Conservation (phyloP, 2,888 invertebrate species). For the Plagodis pulveraria region DNA sequence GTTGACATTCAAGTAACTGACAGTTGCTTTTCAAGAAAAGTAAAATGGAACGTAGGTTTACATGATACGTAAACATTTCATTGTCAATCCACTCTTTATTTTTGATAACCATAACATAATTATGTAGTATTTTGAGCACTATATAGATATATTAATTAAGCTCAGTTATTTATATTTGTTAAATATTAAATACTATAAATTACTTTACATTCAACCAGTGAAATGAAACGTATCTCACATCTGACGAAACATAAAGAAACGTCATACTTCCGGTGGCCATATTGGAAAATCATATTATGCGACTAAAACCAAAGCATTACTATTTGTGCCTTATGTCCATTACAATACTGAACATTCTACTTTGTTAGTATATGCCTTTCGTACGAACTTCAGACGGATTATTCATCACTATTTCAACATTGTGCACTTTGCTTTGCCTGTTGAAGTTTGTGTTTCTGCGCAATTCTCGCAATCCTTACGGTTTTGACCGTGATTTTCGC, state of each 20-base stretch:
- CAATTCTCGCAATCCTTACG: constrained; percentile 61
- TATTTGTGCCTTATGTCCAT: constrained; percentile 44
- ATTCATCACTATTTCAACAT: constrained; percentile 43
- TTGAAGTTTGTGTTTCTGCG: constrained; percentile 56
- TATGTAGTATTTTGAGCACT: background rate
- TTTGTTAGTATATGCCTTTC: constrained; percentile 41
- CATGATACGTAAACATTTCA: too few relatives aligned
- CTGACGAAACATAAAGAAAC: constrained; percentile 43
- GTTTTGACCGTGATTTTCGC: constrained; percentile 72
- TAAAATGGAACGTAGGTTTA: constrained; percentile 46
- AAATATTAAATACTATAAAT: too few relatives aligned
- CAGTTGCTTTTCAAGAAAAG: constrained; percentile 23
- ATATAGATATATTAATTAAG: background rate
- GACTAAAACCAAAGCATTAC: constrained; percentile 54
- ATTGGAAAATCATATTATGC: constrained; percentile 60
- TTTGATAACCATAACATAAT: background rate
- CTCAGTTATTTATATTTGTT: background rate
- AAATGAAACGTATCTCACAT: constrained; percentile 25
- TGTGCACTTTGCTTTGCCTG: constrained; percentile 48
- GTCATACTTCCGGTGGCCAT: constrained; percentile 77
- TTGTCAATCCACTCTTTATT: too few relatives aligned
- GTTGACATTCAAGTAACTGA: constrained; percentile 6
- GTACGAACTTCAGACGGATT: constrained; percentile 50
- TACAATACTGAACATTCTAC: constrained; percentile 44
- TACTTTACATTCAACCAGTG: background rate